These are phyloP conservation scores for Campoplex capitator DNA, from an alignment of 2,888 invertebrate species.

Conservation along the genomic window DNA sequence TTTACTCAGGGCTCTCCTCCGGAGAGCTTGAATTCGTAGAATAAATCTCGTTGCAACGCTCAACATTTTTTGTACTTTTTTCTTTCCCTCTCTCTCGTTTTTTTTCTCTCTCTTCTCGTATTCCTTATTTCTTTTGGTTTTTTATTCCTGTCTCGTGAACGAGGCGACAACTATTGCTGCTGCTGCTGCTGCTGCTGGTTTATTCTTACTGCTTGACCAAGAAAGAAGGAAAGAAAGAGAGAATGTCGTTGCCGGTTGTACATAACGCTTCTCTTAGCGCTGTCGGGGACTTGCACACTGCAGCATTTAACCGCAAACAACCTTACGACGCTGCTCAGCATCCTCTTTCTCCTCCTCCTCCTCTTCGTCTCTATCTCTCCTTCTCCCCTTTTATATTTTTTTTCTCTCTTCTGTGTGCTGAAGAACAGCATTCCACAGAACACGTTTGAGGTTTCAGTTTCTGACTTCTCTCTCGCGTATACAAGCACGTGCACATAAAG, in stretches of 20 bases:
- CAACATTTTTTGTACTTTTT: not conserved
- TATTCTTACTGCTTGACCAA: not conserved
- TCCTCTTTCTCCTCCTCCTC: slow-evolving; percentile 27
- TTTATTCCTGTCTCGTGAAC: slow-evolving; percentile 11
- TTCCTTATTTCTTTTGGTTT: not conserved
- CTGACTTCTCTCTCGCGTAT: slow-evolving; percentile 63
- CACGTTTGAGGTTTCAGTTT: slow-evolving; percentile 79
- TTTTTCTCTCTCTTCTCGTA: not conserved
- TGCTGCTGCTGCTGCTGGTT: slow-evolving; percentile 13
- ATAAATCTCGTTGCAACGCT: slow-evolving; percentile 24
- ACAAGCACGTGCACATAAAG: not conserved
- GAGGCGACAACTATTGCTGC: slow-evolving; percentile 33
- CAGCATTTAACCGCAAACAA: slow-evolving; percentile 65
- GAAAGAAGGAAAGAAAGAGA: slow-evolving; percentile 15
- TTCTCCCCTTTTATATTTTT: slow-evolving; percentile 19
- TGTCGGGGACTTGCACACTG: slow-evolving; percentile 40
- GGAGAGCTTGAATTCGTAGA: slow-evolving; percentile 27
- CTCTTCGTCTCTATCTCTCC: slow-evolving; percentile 9
- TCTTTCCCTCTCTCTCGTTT: too few relatives aligned
- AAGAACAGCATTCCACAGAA: slow-evolving; percentile 80
- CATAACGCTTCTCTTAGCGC: slow-evolving; percentile 29
- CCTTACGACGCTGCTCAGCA: slow-evolving; percentile 29
- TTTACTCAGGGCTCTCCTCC: not conserved
- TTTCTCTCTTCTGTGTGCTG: slow-evolving; percentile 44
- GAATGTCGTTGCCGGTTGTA: not conserved